Base-by-base conservation (phyloP, 1,140 invertebrate species). In the Sycophaga agraensis region DNA sequence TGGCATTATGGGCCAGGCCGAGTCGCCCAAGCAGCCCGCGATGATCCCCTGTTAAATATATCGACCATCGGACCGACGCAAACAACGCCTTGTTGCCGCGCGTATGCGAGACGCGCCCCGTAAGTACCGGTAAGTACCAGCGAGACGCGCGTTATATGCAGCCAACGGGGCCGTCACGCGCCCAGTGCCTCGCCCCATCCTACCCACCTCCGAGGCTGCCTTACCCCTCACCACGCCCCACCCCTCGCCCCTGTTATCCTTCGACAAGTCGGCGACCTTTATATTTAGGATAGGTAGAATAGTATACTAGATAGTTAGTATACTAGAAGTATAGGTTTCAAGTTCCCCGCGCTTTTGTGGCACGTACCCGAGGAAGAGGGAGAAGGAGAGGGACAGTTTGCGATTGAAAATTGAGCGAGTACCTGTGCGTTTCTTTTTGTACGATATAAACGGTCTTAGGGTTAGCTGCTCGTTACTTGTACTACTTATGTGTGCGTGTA, bases 311-410 rank as follows among this genome's bases (percentile, higher is more conserved):
- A 7, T 59, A 59, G 45, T 31, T 11, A 31, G 16, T 17, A 50
- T 42, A 2, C 35, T 45, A 53, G 24, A 60, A 53, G 14, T 53
- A 53, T 60, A 60, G 49, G 40, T 60, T 53, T 60, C 58, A 60
- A 53, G 49, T 60, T 60, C 50, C 48, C 51, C 37, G 28, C 28
- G 21, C 40, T 51, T 63, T n/a, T n/a, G n/a, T n/a, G n/a, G n/a
- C n/a, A 65, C 39, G 39, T 39, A 45, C 16, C 58, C 53, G 66
- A 60, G 66, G 51, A 42, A 17, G 45, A 45, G 35, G n/a, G 28
- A 45, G 12, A 45, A 39, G 14, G 48, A 46, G 26, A 16, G 43
- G 17, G 26, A 46, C 42, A 19, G 35, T n/a, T 7, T 7, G 46
- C 37, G 28, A 62, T 31, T 60, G 16, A 55, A n/a, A 26, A 46